Base-by-base conservation (phyloP, 35 echinoderm and acorn worm species). In the Apostichopus japonicus region DNA sequence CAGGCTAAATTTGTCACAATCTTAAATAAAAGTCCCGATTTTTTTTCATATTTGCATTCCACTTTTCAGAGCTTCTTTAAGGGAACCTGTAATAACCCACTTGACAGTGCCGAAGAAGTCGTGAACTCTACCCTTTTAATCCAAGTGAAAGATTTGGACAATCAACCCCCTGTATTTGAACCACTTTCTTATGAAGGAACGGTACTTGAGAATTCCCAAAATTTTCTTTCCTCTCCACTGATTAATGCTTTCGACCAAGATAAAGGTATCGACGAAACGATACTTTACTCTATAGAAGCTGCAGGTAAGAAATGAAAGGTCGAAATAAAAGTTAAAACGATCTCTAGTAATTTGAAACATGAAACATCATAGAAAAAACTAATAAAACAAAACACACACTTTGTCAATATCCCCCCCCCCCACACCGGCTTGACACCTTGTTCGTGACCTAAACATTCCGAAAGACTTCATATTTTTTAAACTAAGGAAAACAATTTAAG, bases 131-230 rank as follows among this genome's bases (percentile, higher is more conserved):
- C 9, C 52, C 52, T 83, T 10, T 19, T 54, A 5, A 16, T 83
- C 7, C 33, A 33, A 14, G 79, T 83, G 44, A 11, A 4, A 6
- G 79, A 83, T 53, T 15, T 83, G 8, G 79, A 83, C 17, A 51
- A 83, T 17, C 79, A 55, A 15, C 79, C 79, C 8, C 79, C 79
- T 33, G 17, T 13, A 83, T 83, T 83, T 54, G 54, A 83, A 11
- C 24, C 33, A 0, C 33, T 51, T 0, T 5, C 15, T 17, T 83
- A 83, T 54, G 24, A 83, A 44, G 44, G 24, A 17, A 55, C 6
- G 19, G 52, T n/a, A 54, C 24, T 15, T 15, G 79, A 83, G 52
- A 17, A 14, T 44, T 83, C 79, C 5, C 1, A 17, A 14, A 6
- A 53, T 19, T 52, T 83, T 54, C 33, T 53, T 55, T 19, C 7